Base-by-base conservation (phyloP, 2,888 invertebrate species). In the Eumacrocentrus americanus region DNA sequence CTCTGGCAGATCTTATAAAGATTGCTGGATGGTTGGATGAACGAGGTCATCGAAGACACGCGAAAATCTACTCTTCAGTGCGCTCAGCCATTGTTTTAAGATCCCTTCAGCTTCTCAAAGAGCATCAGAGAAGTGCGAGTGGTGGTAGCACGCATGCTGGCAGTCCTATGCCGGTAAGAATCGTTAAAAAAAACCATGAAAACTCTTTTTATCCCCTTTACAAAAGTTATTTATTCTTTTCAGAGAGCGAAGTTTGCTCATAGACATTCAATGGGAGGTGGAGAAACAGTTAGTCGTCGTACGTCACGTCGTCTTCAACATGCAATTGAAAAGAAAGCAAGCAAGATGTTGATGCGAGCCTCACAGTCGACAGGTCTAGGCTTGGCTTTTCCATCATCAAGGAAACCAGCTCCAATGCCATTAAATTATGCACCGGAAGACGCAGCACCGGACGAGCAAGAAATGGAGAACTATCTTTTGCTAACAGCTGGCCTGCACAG, bases 1-100 rank as follows among this genome's bases (percentile, higher is more conserved):
- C 88, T 1, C 81, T 89, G 54, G 86, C 87, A 55, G 89, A 91
- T 68, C 83, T 96, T 71, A 86, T 89, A 6, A 88, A 88, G 56
- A 92, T 96, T 60, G 90, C 95, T 0, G 87, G 86, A 47, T 97
- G 97, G 97, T 84, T 97, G 20, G 88, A 92, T 69, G 89, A 88
- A 63, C 88, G 92, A 76, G 85, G 88, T 62, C 84, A 89, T 37
- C 86, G 88, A 65, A 90, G 90, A 72, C 91, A 89, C 72, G 87
- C 90, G 65, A 88, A 89, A 67, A 88, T 91, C 16, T 92, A 91
- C 78, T 88, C 90, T 2, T 85, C 86, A 48, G 87, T 91, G 12
- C 82, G 95, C 6, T 91, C 93, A 0, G 88, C 88, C 11, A 89
- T 92, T 16, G 87, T 95, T 11, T 84, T 88, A 61, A 86, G 87